Percentiles rank a stretch among this genome's conserved stretches.
Conservation (phyloP, 2,888 invertebrate genomes). For the Rotaria magnacalcarata region DNA sequence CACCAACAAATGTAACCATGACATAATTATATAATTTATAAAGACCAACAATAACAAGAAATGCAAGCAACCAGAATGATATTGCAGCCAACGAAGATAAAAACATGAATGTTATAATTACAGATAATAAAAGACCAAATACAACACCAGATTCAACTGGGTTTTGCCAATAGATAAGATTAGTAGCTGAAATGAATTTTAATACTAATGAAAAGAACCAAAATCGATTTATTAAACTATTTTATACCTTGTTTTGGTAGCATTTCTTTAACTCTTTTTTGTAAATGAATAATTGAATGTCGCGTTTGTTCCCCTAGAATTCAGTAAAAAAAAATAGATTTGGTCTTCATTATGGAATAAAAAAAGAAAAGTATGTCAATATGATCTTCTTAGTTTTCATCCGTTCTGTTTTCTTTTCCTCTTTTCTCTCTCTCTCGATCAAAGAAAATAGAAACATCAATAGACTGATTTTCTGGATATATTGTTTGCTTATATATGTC, state of each 20-base stretch:
- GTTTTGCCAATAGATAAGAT: conserved; percentile 27
- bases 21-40: conserved; percentile 36
- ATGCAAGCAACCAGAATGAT: conserved; percentile 22
- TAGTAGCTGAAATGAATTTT: background rate
- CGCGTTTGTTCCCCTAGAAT: background rate
- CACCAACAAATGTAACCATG: conserved; percentile 20
- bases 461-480: background rate
- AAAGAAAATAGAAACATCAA: background rate
- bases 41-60: conserved; percentile 12
- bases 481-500: background rate
- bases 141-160: background rate
- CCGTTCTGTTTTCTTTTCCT: background rate
- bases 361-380: background rate
- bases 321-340: background rate
- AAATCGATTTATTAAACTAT: background rate
- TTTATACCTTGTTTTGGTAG: background rate
- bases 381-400: background rate
- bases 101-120: conserved; percentile 27
- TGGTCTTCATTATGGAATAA: background rate
- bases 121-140: conserved; percentile 23
- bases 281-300: background rate
- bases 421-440: background rate
- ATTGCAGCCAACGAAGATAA: conserved; percentile 28
- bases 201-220: background rate
- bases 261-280: background rate